Evolutionary conservation across 1,140 invertebrate species (phyloP).

Genomic region (Zophobas morio): DNA sequence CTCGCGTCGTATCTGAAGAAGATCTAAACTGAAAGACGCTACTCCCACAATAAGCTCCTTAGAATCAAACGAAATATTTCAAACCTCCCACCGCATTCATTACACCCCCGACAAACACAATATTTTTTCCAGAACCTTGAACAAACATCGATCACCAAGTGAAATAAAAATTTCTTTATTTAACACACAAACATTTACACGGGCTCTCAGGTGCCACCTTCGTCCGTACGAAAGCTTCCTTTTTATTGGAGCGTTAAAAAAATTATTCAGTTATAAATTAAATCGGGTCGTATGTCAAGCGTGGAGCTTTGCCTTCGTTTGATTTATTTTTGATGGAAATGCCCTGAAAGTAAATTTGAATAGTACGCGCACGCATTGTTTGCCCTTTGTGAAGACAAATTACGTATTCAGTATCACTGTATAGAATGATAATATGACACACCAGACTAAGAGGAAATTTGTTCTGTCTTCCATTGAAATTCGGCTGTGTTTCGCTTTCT

Average conservation of each 20-base stretch:
- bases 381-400: conserved; percentile 29
- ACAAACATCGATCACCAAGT: no score
- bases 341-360: conserved; percentile 32
- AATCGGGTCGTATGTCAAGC: conserved; percentile 27
- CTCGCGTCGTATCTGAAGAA: background rate
- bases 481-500: background rate
- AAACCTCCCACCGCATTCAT: no score
- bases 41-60: background rate
- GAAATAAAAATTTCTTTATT: background rate
- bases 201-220: no score
- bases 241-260: conserved; percentile 2
- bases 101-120: no score
- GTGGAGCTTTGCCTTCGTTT: background rate
- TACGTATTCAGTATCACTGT: conserved; percentile 28
- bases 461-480: background rate
- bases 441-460: conserved; percentile 11
- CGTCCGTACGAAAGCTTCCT: background rate
- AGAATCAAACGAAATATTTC: background rate
- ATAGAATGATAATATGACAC: conserved; percentile 8
- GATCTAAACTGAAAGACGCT: background rate
- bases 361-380: conserved; percentile 27
- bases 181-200: background rate
- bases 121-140: no score
- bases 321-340: conserved; percentile 15
- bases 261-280: conserved; percentile 22